Evolutionary conservation across 1,140 invertebrate species (phyloP).

Genomic region (Drosophila pandora): DNA sequence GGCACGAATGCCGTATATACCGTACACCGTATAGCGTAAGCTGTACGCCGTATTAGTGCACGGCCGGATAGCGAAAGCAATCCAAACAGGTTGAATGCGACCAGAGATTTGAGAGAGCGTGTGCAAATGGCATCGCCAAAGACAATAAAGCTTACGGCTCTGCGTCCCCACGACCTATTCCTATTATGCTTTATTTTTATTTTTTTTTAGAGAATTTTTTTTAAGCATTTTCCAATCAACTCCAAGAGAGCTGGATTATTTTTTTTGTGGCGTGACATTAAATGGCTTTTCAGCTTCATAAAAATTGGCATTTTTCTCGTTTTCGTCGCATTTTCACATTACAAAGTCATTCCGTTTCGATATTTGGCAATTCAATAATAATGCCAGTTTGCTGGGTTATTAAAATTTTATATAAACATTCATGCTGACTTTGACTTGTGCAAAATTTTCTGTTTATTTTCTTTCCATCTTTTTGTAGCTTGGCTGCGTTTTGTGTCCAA

Average conservation of each 20-base stretch:
- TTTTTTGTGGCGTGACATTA: conserved; percentile 58
- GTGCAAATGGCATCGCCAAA: conserved; percentile 57
- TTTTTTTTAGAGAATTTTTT: conserved; percentile 15
- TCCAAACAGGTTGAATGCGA: conserved; percentile 72
- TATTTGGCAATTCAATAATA: conserved; percentile 68
- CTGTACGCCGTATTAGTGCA: conserved; percentile 5
- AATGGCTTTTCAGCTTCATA: conserved; percentile 66
- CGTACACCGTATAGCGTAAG: not conserved
- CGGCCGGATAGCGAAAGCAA: not conserved
- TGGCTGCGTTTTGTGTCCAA: conserved; percentile 24
- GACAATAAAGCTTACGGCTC: conserved; percentile 71
- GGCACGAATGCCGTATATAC: conserved; percentile 21
- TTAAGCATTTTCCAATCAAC: conserved; percentile 68
- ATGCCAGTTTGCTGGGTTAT: conserved; percentile 73
- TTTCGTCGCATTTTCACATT: conserved; percentile 38
- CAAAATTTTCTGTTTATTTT: conserved; percentile 7
- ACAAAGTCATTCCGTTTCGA: conserved; percentile 53
- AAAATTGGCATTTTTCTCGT: conserved; percentile 32
- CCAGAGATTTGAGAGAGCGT: conserved; percentile 55
- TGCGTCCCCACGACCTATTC: conserved; percentile 19
- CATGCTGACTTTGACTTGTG: conserved; percentile 60
- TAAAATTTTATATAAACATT: conserved; percentile 74
- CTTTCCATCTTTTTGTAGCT: conserved; percentile 5
- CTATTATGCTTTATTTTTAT: conserved; percentile 21
- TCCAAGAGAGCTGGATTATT: conserved; percentile 62